A percentile compares a stretch with the other conserved stretches of the same genome.
phyloP scores from a whole-genome alignment of 2,797 vertebrate genomes.

The Acrossocheilus wenchowensis region DNA sequence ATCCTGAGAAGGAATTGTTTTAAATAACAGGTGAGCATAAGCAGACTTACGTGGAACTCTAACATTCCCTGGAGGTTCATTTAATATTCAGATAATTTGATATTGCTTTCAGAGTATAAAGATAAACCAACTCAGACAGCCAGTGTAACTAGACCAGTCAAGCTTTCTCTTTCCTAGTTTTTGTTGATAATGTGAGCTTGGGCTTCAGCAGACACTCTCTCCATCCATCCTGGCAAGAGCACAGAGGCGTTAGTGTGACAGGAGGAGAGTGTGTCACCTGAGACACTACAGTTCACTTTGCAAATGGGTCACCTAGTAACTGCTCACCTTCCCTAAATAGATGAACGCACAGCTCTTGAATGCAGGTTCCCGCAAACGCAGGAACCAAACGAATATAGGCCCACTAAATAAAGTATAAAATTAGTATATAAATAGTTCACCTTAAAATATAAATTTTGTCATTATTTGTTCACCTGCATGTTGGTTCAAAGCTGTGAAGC shows the following conservation, averaged over 20 bases:
- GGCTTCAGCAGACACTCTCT: conserved; percentile 19
- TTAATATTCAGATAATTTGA: not conserved
- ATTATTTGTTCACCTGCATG: not conserved
- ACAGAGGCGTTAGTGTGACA: conserved; percentile 46
- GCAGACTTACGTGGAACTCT: not conserved
- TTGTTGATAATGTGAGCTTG: conserved; percentile 41
- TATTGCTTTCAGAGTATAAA: not conserved
- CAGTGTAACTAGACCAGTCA: not conserved
- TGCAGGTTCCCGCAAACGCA: not conserved
- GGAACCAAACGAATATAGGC: not conserved
- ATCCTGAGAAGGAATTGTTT: not conserved
- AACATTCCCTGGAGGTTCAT: not conserved
- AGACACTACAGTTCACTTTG: conserved; percentile 44
- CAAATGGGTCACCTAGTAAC: conserved; percentile 70
- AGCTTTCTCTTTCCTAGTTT: not conserved
- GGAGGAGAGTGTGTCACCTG: conserved; percentile 46
- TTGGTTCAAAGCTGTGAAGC: not conserved
- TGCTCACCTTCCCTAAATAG: conserved; percentile 24
- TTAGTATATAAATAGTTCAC: not conserved
- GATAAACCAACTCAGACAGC: not conserved
- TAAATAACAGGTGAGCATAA: not conserved
- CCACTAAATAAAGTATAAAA: not conserved
- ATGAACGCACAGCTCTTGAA: not conserved
- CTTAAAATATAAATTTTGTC: not conserved
- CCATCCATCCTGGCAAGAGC: conserved; percentile 44